phyloP scores from a whole-genome alignment of 2,113 vertebrate species.

The Callocephalon fimbriatum region DNA sequence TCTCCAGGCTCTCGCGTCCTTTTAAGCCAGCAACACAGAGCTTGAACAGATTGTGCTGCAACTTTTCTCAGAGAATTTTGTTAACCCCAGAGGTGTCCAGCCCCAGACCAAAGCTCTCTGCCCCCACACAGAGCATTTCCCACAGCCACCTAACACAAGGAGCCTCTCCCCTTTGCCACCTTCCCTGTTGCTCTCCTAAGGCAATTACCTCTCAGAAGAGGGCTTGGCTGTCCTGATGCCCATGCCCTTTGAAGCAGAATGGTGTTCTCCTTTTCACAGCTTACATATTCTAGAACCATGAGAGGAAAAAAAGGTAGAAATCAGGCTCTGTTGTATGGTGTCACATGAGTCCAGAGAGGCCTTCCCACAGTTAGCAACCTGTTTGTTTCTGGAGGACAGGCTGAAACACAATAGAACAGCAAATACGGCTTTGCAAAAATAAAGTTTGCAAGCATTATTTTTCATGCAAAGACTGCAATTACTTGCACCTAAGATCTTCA shows the following conservation, averaged over 20 bases:
- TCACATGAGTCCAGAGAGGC: background rate
- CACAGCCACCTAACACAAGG: background rate
- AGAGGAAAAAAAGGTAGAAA: background rate
- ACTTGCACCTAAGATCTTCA: background rate
- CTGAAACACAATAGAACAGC: background rate
- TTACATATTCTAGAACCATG: background rate
- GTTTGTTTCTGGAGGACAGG: background rate
- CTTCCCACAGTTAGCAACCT: fast-evolving
- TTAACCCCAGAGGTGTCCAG: background rate
- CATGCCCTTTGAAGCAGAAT: background rate
- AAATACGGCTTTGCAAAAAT: background rate
- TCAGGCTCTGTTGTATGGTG: background rate
- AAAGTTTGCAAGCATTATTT: background rate
- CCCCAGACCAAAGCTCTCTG: background rate
- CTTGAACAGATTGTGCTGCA: fast-evolving
- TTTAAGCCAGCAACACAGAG: background rate
- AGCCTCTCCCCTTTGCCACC: background rate
- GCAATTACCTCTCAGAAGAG: background rate
- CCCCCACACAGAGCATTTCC: fast-evolving
- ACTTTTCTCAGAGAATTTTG: background rate
- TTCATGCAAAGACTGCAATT: background rate
- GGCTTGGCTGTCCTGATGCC: background rate
- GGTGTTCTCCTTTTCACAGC: background rate
- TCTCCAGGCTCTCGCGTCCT: background rate
- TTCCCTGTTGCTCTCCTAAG: background rate